Conservation (phyloP, 2,888 invertebrate genomes). For the Melangyna quadrimaculata region DNA sequence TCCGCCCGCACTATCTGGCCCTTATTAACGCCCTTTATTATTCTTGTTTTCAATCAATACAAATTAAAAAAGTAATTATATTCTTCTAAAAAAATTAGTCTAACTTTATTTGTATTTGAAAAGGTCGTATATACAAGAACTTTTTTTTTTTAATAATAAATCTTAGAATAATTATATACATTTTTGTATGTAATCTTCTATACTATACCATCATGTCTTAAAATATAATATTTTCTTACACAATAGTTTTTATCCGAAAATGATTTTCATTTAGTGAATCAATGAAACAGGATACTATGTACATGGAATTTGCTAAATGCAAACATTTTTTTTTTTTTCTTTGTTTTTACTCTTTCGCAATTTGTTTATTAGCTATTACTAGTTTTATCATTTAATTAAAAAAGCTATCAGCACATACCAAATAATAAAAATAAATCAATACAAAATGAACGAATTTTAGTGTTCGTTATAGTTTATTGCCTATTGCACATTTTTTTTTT, state of each 20-base stretch:
- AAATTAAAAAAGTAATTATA: constrained; percentile 41
- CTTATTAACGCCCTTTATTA: background rate
- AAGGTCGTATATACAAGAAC: constrained; percentile 69
- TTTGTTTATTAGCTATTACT: constrained; percentile 60
- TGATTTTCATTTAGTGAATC: constrained; percentile 71
- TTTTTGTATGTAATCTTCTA: constrained; percentile 46
- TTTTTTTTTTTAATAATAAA: constrained; percentile 67
- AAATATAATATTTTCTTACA: constrained; percentile 46
- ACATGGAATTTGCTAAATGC: constrained; percentile 71
- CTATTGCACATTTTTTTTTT: constrained; percentile 70
- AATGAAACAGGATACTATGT: constrained; percentile 71
- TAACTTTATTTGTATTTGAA: constrained; percentile 72
- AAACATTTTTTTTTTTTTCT: constrained; percentile 54
- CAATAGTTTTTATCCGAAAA: constrained; percentile 64
- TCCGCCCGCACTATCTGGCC: background rate
- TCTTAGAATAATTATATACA: constrained; percentile 55
- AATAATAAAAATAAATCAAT: constrained; percentile 36
- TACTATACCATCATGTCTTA: background rate
- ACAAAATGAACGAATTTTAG: constrained; percentile 64
- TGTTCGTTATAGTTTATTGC: constrained; percentile 70
- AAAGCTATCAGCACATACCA: constrained; percentile 69
- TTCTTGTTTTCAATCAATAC: background rate
- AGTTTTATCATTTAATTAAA: constrained; percentile 68
- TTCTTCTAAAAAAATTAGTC: constrained; percentile 72
- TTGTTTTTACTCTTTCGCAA: constrained; percentile 32